These are phyloP conservation scores for Dysmachus trigonus DNA, from an alignment of 2,888 invertebrate species.

Conservation along the genomic window DNA sequence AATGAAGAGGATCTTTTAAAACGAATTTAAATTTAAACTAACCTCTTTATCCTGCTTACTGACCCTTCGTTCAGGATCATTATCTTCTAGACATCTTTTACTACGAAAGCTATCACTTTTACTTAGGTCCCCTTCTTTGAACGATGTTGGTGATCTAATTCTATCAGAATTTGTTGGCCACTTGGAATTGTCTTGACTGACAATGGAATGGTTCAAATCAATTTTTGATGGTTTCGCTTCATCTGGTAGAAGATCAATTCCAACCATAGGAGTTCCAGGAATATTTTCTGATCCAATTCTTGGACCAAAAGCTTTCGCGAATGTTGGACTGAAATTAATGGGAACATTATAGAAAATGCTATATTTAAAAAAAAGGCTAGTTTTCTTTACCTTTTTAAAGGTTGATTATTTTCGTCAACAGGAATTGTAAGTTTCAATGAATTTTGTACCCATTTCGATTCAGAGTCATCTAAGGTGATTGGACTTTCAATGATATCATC, in stretches of 20 bases:
- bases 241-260: constrained; percentile 57
- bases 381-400: neutral
- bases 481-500: constrained; percentile 50
- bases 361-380: neutral
- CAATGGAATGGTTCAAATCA: constrained; percentile 30
- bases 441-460: constrained; percentile 44
- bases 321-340: constrained; percentile 56
- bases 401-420: neutral
- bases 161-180: constrained; percentile 34
- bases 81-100: constrained; percentile 57
- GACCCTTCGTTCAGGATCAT: constrained; percentile 56
- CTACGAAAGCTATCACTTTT: constrained; percentile 54
- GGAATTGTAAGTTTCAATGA: neutral
- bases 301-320: constrained; percentile 67
- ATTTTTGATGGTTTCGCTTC: constrained; percentile 37
- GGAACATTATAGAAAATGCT: neutral
- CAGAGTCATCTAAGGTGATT: constrained; percentile 13
- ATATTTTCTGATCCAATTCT: constrained; percentile 64
- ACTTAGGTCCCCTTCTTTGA: constrained; percentile 55
- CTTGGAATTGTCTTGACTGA: constrained; percentile 2
- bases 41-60: constrained; percentile 63
- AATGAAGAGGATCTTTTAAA: neutral
- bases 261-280: constrained; percentile 63
- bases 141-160: constrained; percentile 30
- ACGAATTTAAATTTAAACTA: neutral